Evolutionary conservation across 2,113 vertebrate genomes (phyloP), one percentile per base, ranked within the genome.

Genomic region (Mesoclemmys tuberculata): DNA sequence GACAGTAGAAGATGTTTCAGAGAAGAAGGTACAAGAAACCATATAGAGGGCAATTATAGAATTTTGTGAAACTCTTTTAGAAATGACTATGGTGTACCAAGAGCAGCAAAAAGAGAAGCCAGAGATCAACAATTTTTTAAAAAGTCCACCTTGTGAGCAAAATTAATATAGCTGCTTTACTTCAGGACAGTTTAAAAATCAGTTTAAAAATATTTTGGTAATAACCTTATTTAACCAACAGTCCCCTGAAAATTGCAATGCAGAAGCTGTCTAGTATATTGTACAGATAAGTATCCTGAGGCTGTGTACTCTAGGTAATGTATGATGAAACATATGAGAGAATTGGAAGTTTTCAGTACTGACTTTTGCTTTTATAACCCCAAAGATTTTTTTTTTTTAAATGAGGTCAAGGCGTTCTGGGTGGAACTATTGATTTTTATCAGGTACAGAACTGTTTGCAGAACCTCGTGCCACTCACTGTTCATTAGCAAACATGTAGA

Each of bases 351-450:
- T 87, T 94, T 84, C 35, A 80, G 35, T 61, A 77, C 9, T 77
- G 64, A 22, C 3, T 82, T 82, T 7, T 82, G 10, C n/a, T 90
- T 16, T 82, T 90, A 27, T 1, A 81, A 14, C 31, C 29, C 90
- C 81, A 68, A 55, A 29, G 31, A 0, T 3, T 41, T 54, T 80
- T 94, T 84, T 29, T 31, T 52, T 91, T 96, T 93, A 80, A 87
- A 85, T 71, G 12, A 31, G 18, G 49, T 94, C 74, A 93, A 56
- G 52, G 27, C 71, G 75, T 93, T 24, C 81, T 74, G 10, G 84
- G 49, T 82, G 79, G 91, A 96, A 77, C 83, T 97, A 29, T 92
- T 96, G 96, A 90, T 97, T 98, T 96, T 93, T 96, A 2, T 90
- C 78, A 81, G 80, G 54, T 61, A 75, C 93, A 93, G 83, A 91